phyloP scores from a whole-genome alignment of 2,113 vertebrate species.

The Hemiprocne comata region DNA sequence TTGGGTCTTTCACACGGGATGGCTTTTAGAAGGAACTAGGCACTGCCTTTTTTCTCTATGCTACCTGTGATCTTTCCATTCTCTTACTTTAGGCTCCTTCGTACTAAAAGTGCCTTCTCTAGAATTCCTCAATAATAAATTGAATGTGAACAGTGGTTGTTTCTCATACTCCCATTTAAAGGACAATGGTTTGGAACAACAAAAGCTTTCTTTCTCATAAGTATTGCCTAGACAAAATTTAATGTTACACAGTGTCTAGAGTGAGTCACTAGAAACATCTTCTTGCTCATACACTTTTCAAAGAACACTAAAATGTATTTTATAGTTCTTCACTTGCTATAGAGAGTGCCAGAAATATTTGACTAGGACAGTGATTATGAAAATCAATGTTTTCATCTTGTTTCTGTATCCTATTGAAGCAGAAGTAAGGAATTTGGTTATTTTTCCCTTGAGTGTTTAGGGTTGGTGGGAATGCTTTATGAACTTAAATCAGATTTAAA shows the following conservation, averaged over 20 bases:
- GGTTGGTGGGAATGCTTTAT: neutral
- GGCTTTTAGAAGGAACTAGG: neutral
- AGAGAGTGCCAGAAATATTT: neutral
- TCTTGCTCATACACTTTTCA: neutral
- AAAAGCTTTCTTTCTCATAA: neutral
- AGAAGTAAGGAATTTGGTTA: neutral
- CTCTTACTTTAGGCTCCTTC: too few species aligned
- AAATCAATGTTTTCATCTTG: neutral
- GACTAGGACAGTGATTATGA: neutral
- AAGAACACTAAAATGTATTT: neutral
- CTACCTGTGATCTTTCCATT: too few species aligned
- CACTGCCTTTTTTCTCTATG: neutral
- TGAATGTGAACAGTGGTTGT: neutral
- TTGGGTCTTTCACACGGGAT: neutral
- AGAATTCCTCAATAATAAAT: neutral
- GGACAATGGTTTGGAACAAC: neutral
- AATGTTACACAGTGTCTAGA: neutral
- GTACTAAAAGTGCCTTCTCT: neutral
- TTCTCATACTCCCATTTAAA: neutral
- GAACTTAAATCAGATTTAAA: neutral
- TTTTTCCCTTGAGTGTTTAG: neutral
- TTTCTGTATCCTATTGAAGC: neutral
- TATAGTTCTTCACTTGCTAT: neutral
- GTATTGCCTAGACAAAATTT: neutral
- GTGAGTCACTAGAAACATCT: neutral